Conservation (phyloP, 1,140 invertebrate species). For the Drosophila murphyi region DNA sequence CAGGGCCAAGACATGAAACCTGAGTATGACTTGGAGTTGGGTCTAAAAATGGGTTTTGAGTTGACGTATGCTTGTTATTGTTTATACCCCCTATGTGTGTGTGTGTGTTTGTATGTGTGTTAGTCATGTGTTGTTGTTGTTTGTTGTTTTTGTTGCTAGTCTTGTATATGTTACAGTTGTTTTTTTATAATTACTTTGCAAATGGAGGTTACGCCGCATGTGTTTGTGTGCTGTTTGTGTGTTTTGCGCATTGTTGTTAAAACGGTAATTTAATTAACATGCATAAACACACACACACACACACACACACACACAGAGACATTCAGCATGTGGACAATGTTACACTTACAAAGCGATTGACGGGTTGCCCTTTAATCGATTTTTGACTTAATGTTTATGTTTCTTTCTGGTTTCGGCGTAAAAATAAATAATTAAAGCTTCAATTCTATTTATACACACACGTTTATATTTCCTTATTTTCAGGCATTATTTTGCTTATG, state of each 20-base stretch:
- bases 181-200: slow-evolving; percentile 73
- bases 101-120: slow-evolving; percentile 23
- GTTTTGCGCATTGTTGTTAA: slow-evolving; percentile 58
- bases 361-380: slow-evolving; percentile 49
- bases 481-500: too few species aligned
- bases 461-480: too few species aligned
- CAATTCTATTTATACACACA: too few species aligned
- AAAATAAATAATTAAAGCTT: background rate
- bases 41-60: slow-evolving; percentile 63
- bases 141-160: slow-evolving; percentile 38
- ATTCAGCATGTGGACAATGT: slow-evolving; percentile 21
- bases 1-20: slow-evolving; percentile 58
- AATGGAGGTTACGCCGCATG: slow-evolving; percentile 48
- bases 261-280: slow-evolving; percentile 83
- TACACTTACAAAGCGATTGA: slow-evolving; percentile 63
- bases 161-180: slow-evolving; percentile 21
- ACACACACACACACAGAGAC: slow-evolving; percentile 27
- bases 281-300: slow-evolving; percentile 51
- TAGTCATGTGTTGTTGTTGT: slow-evolving; percentile 28
- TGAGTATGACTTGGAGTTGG: slow-evolving; percentile 19
- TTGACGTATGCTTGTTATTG: slow-evolving; percentile 48
- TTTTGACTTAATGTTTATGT: slow-evolving; percentile 29
- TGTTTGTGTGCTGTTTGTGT: slow-evolving; percentile 27
- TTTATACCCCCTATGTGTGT: slow-evolving; percentile 5
- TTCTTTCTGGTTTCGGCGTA: background rate